These are phyloP conservation scores for Coelopa pilipes DNA, from an alignment of 2,888 invertebrate species.

Conservation along the genomic window DNA sequence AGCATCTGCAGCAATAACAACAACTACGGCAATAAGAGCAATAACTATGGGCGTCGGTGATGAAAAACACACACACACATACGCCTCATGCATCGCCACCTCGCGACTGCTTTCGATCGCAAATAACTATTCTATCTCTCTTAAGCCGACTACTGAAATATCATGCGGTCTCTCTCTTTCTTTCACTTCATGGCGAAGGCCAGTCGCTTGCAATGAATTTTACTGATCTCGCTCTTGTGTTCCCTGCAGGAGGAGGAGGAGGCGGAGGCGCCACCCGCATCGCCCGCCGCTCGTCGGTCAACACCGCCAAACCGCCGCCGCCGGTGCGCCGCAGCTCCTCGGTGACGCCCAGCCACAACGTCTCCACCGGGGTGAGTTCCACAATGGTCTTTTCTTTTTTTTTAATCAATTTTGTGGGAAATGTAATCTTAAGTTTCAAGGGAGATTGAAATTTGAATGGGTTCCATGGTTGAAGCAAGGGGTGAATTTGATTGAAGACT, in stretches of 20 bases:
- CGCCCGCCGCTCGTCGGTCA: slow-evolving; percentile 66
- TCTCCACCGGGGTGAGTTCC: slow-evolving; percentile 60
- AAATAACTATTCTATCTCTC: too few species aligned
- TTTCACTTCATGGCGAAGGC: too few species aligned
- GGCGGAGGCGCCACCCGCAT: slow-evolving; percentile 61
- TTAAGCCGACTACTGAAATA: slow-evolving; percentile 12
- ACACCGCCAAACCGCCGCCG: slow-evolving; percentile 78
- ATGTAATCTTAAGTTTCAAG: too few species aligned
- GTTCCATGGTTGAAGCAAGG: too few species aligned
- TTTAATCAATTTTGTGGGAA: background rate
- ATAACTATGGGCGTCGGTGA: too few species aligned
- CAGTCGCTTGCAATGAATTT: background rate
- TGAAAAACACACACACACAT: too few species aligned
- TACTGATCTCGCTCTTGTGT: slow-evolving; percentile 3
- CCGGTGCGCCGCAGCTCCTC: slow-evolving; percentile 85
- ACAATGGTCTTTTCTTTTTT: background rate
- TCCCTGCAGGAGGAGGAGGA: slow-evolving; percentile 48
- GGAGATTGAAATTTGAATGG: too few species aligned
- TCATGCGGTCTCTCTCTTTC: background rate
- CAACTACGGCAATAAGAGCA: too few species aligned
- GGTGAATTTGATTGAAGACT: too few species aligned
- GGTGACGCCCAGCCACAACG: slow-evolving; percentile 65
- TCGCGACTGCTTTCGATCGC: too few species aligned
- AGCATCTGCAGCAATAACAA: too few species aligned
- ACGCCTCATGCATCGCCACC: too few species aligned